A percentile compares a stretch with the other conserved stretches of the same genome.
These are phyloP conservation scores for Hassar affinis DNA, from an alignment of 2,113 vertebrate species.

Conservation along the genomic window DNA sequence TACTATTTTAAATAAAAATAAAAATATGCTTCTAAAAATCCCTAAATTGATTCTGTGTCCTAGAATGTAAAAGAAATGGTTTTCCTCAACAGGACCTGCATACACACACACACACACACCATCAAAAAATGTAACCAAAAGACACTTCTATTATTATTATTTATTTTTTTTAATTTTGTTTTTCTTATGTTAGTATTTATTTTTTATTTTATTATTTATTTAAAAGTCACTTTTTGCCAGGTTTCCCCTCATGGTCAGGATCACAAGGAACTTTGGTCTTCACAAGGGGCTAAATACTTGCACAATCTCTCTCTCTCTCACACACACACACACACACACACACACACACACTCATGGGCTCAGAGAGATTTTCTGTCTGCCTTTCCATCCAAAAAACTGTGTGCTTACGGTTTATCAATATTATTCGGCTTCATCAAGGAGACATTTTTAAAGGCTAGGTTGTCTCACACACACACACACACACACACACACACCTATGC, in stretches of 20 bases:
- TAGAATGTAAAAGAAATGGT: neutral
- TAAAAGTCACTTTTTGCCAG: neutral
- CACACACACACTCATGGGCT: slow-evolving; percentile 1
- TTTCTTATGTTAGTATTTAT: neutral
- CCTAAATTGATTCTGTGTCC: neutral
- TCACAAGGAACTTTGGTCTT: neutral
- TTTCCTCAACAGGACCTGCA: neutral
- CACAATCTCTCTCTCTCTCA: neutral
- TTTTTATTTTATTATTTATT: neutral
- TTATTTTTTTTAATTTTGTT: neutral
- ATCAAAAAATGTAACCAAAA: neutral
- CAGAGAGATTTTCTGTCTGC: slow-evolving; percentile 6
- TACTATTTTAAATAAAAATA: neutral
- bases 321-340: slow-evolving; percentile 4
- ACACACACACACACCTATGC: neutral
- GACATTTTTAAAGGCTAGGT: slow-evolving; percentile 2
- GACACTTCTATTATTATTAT: neutral
- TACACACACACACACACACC: neutral
- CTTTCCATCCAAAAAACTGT: neutral
- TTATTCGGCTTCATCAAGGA: neutral
- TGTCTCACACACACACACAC: neutral
- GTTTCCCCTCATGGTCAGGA: neutral
- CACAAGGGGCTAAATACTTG: neutral
- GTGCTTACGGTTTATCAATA: neutral
- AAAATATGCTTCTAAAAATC: neutral